These are phyloP conservation scores for Bombus soroeensis DNA, from an alignment of 1,140 invertebrate genomes.

Conservation along the genomic window DNA sequence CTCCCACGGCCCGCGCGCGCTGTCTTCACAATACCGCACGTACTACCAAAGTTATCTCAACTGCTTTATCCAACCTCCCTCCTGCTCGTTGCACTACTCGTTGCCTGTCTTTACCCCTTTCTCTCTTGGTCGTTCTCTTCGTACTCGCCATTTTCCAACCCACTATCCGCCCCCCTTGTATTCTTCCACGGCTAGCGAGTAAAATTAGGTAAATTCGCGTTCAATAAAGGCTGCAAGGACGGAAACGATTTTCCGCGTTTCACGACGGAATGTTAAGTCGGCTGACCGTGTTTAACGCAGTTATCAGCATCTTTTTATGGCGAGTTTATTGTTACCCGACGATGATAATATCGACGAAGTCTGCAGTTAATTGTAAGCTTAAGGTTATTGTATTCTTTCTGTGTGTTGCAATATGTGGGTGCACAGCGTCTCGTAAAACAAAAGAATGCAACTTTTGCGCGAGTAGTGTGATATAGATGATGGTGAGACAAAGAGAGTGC, in stretches of 20 bases:
- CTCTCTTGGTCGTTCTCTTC: background rate
- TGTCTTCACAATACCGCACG: slow-evolving; percentile 52
- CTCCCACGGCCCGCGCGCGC: background rate
- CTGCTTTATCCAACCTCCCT: background rate
- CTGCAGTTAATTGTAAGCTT: background rate
- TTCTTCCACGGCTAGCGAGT: background rate
- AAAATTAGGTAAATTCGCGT: slow-evolving; percentile 43
- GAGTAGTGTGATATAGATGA: no score
- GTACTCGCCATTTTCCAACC: no score
- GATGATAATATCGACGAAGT: background rate
- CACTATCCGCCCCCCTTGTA: background rate
- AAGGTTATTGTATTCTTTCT: background rate
- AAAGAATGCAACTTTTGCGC: no score
- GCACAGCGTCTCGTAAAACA: no score
- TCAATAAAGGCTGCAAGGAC: slow-evolving; percentile 44
- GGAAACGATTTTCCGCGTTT: slow-evolving; percentile 62
- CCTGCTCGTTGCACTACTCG: background rate
- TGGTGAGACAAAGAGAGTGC: no score
- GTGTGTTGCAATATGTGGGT: no score
- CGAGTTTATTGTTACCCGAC: background rate
- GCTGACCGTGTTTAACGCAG: slow-evolving; percentile 59
- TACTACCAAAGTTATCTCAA: slow-evolving; percentile 44
- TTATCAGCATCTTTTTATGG: slow-evolving; percentile 9
- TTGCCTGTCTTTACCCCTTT: background rate
- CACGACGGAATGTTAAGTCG: slow-evolving; percentile 64